phyloP scores from a whole-genome alignment of 2,113 vertebrate genomes.

The Spea bombifrons region DNA sequence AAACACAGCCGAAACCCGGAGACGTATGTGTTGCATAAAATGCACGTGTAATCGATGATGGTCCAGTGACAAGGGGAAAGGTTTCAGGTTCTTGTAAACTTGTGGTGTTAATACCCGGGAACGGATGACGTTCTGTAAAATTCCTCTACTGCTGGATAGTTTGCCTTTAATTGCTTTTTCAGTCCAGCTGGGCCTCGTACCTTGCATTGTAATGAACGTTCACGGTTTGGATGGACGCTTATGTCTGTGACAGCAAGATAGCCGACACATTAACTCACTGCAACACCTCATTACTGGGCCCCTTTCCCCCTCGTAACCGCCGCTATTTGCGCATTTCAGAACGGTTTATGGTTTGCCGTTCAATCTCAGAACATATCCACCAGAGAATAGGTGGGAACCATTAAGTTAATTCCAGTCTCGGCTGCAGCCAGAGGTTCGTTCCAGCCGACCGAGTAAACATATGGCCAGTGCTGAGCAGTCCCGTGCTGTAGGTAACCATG shows the following conservation, averaged over 20 bases:
- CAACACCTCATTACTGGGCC: slow-evolving; percentile 36
- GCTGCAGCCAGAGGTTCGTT: slow-evolving; percentile 24
- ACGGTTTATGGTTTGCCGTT: slow-evolving; percentile 16
- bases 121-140: slow-evolving; percentile 3
- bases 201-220: neutral
- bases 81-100: neutral
- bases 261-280: slow-evolving; percentile 29
- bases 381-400: slow-evolving; percentile 39
- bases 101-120: slow-evolving; percentile 4
- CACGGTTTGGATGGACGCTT: slow-evolving; percentile 6
- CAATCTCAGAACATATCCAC: slow-evolving; percentile 16
- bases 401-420: slow-evolving; percentile 16
- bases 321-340: slow-evolving; percentile 12
- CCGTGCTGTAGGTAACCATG: too few relatives aligned
- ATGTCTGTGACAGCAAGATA: slow-evolving; percentile 17
- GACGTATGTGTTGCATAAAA: neutral
- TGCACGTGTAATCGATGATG: neutral
- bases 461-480: too few relatives aligned
- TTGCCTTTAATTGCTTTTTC: slow-evolving; percentile 2
- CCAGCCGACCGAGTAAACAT: neutral
- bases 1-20: neutral
- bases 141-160: neutral
- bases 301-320: neutral
- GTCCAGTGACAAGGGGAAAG: neutral
- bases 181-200: slow-evolving; percentile 4